Evolutionary conservation across 92 coral and sea anemone genomes (phyloP).

Genomic region (Phenganax subtilis): DNA sequence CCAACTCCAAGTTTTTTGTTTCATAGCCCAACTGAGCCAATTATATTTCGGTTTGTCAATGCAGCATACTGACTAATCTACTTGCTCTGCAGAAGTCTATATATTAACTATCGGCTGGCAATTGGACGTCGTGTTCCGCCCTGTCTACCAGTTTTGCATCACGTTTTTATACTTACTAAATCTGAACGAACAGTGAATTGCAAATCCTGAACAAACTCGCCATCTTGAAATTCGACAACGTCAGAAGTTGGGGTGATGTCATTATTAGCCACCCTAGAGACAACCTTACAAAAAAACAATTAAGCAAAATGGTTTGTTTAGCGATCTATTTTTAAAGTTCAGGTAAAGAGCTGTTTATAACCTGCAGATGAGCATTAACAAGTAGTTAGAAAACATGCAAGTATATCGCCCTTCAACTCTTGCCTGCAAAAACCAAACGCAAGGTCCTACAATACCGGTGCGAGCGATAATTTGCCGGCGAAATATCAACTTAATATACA

Average conservation of each 20-base stretch:
- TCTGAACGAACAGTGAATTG: slow-evolving; percentile 67
- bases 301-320: background rate
- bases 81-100: too few relatives aligned
- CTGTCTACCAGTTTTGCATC: background rate
- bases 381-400: background rate
- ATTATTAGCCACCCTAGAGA: slow-evolving; percentile 8
- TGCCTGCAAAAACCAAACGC: too few relatives aligned
- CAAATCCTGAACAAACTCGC: slow-evolving; percentile 57
- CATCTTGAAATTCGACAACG: slow-evolving; percentile 57
- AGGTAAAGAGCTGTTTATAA: background rate
- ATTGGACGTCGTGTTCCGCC: background rate
- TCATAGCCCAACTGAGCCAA: too few relatives aligned
- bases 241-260: slow-evolving; percentile 70
- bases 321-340: background rate
- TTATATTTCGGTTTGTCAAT: too few relatives aligned
- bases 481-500: too few relatives aligned
- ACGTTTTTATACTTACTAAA: slow-evolving; percentile 49
- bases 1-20: too few relatives aligned
- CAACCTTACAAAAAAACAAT: slow-evolving; percentile 1
- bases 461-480: too few relatives aligned
- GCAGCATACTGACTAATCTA: too few relatives aligned
- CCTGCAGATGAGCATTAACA: background rate
- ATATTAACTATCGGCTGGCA: too few relatives aligned
- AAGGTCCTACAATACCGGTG: too few relatives aligned
- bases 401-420: too few relatives aligned